Evolutionary conservation across 1,140 invertebrate genomes (phyloP).

Genomic region (Polypedilum pembai): DNA sequence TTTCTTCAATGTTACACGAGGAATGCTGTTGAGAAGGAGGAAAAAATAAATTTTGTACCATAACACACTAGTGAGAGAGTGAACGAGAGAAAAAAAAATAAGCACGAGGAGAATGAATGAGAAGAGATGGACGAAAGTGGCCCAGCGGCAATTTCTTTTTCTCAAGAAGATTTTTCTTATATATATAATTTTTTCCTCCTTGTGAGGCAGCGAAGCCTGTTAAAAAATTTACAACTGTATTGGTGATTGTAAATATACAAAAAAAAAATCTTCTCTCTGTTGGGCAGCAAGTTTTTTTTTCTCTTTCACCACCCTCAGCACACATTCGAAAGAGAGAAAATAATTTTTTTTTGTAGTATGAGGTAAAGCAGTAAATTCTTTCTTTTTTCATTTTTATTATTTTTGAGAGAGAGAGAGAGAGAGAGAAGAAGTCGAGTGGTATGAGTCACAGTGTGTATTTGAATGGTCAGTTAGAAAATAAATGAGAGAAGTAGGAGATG

Average conservation of each 20-base stretch:
- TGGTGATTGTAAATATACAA: conserved; percentile 13
- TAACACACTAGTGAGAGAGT: no score
- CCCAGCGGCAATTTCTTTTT: conserved; percentile 1
- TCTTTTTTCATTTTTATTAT: conserved; percentile 28
- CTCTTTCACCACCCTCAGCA: no score
- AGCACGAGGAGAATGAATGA: not conserved
- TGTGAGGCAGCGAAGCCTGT: conserved; percentile 1
- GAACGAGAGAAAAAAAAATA: no score
- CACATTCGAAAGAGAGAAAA: no score
- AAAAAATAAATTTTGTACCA: no score
- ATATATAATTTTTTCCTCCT: not conserved
- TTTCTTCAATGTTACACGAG: no score
- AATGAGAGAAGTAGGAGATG: not conserved
- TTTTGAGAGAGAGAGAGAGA: not conserved
- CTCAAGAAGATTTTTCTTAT: conserved; percentile 10
- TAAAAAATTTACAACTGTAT: conserved; percentile 19
- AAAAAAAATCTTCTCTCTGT: not conserved
- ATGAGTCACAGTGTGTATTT: no score
- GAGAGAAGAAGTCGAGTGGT: no score
- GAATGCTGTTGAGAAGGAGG: no score
- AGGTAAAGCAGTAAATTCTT: no score
- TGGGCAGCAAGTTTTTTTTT: not conserved
- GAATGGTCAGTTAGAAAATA: conserved; percentile 20
- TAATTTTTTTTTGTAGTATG: no score
- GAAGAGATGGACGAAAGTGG: not conserved